Base-by-base conservation (phyloP, 1,140 invertebrate genomes). In the Helicoverpa zea region DNA sequence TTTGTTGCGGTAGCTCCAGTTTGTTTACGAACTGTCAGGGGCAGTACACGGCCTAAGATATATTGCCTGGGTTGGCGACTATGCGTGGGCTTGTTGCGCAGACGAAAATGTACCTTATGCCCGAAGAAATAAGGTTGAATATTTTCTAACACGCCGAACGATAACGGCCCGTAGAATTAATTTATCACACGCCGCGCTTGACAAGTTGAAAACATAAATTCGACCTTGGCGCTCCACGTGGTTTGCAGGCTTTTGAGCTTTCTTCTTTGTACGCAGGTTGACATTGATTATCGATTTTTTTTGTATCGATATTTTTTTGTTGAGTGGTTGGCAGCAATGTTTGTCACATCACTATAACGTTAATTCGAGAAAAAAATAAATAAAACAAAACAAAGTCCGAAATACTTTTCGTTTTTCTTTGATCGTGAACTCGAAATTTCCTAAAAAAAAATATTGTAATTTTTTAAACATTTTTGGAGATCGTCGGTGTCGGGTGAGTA, bases 141-240 rank as follows among this genome's bases (percentile, higher is more conserved):
- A 56, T 91, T 35, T 30, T 30, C 0, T 75, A 66, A 51, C 47
- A 10, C 2, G 29, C 54, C 30, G 29, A 61, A 86, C 89, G 88
- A 92, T 94, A 94, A 93, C 93, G 92, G 90, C 91, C 89, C 91
- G 92, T 94, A 91, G 94, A 94, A 94, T 95, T 95, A 95, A 95
- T 95, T 95, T 95, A 95, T 95, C 92, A 94, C 94, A 94, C 92
- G 93, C 92, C 94, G 92, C 90, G 93, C 93, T 95, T 95, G 94
- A 95, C 94, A 95, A 95, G 94, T 95, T 95, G 94, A 95, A 95
- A 95, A 95, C 94, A 95, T 95, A 95, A 95, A 95, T 95, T 95
- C 94, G 94, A 95, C 94, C 94, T 95, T 95, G 94, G 87, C 89
- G 92, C 90, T 90, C 94, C 94, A 95, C 94, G 93, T 95, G 93